A percentile compares a stretch with the other conserved stretches of the same genome.
phyloP scores from a whole-genome alignment of 2,797 vertebrate species.

The Anabacerthia variegaticeps region DNA sequence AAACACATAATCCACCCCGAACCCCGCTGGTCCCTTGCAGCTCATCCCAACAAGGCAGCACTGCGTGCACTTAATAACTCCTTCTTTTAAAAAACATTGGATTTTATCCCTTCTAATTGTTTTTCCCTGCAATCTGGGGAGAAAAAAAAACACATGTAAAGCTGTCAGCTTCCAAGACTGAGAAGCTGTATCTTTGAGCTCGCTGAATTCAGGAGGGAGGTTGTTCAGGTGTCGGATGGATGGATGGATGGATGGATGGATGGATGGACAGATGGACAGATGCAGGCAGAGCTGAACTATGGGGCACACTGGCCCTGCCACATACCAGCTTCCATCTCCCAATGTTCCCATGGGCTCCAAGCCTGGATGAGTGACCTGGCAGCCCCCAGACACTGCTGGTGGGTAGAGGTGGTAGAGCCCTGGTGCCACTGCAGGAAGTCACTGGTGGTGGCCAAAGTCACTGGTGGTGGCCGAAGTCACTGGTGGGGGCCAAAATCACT shows the following conservation, averaged over 20 bases:
- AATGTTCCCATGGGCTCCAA: background rate
- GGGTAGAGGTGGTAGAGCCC: background rate
- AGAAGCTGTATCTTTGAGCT: background rate
- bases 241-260: too few species aligned
- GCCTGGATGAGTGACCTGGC: background rate
- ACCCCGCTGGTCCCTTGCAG: background rate
- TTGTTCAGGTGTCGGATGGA: background rate
- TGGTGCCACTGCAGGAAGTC: background rate
- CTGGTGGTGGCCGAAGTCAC: background rate
- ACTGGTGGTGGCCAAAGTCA: background rate
- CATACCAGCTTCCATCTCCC: background rate
- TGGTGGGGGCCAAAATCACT: background rate
- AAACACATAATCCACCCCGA: background rate
- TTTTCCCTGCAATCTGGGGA: background rate
- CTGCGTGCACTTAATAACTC: background rate
- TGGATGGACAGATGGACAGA: fast-evolving
- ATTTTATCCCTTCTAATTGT: slow-evolving; percentile 34
- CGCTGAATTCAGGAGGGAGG: background rate
- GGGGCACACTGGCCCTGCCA: fast-evolving
- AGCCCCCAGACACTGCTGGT: background rate
- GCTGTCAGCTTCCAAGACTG: background rate
- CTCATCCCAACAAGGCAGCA: background rate
- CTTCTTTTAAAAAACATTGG: background rate
- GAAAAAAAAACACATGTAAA: fast-evolving
- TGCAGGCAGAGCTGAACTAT: background rate